Percentiles rank a stretch among this genome's conserved stretches.
These are phyloP conservation scores for Chrysogorgia sp. DNA, from an alignment of 92 coral and sea anemone species.

Conservation along the genomic window DNA sequence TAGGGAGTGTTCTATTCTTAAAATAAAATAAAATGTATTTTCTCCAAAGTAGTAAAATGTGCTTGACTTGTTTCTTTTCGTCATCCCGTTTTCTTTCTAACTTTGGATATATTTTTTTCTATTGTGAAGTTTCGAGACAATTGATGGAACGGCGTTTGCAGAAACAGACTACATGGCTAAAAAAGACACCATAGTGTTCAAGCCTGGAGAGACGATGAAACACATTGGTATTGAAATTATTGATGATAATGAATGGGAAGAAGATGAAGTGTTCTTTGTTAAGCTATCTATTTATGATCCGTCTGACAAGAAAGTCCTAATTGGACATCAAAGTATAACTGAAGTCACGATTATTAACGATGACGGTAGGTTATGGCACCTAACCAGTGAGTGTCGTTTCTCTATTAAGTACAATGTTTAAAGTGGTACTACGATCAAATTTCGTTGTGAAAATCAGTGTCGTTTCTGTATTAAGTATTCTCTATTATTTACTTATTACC, in stretches of 20 bases:
- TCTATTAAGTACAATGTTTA: background rate
- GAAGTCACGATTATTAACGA: constrained; percentile 95
- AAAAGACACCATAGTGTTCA: constrained; percentile 86
- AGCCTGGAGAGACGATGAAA: constrained; percentile 86
- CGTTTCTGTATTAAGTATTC: constrained; percentile 5
- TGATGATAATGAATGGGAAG: constrained; percentile 99
- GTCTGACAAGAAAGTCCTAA: constrained; percentile 66
- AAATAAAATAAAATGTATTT: too few relatives aligned
- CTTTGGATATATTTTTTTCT: background rate
- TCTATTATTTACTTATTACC: background rate
- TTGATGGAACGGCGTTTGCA: constrained; percentile 87
- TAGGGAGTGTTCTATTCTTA: constrained; percentile 42
- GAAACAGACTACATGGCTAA: constrained; percentile 79
- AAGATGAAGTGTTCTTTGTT: constrained; percentile 91
- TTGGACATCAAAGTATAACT: constrained; percentile 83
- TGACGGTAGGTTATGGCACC: constrained; percentile 94
- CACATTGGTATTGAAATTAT: constrained; percentile 84
- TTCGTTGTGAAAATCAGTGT: background rate
- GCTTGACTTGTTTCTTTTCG: background rate
- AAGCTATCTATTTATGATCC: constrained; percentile 77
- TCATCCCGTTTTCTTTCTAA: background rate
- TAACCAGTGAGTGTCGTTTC: background rate
- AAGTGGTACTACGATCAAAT: background rate
- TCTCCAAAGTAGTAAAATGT: background rate
- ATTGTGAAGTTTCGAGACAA: constrained; percentile 80